Evolutionary conservation across 2,888 invertebrate species (phyloP).

Genomic region (Chydorus sphaericus): DNA sequence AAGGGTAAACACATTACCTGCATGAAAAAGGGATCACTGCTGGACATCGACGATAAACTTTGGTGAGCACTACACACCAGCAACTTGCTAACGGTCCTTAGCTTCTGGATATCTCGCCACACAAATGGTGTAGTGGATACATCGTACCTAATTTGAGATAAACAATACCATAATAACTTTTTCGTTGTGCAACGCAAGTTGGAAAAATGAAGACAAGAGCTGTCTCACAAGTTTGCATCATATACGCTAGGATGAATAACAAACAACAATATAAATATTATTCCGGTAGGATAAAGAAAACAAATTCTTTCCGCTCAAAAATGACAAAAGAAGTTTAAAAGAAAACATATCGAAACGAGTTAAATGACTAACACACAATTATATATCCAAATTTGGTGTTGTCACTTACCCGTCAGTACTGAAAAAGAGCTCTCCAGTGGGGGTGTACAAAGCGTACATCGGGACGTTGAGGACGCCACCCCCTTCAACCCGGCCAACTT

Average conservation of each 20-base stretch:
- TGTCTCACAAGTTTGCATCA: too few relatives aligned
- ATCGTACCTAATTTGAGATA: constrained; percentile 46
- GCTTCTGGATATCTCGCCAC: constrained; percentile 63
- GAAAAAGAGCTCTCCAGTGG: constrained; percentile 75
- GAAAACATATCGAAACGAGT: not conserved
- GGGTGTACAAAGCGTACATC: constrained; percentile 71
- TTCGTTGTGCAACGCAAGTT: too few relatives aligned
- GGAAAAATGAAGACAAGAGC: too few relatives aligned
- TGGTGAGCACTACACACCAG: constrained; percentile 34
- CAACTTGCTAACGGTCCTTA: constrained; percentile 44
- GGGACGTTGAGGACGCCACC: constrained; percentile 60
- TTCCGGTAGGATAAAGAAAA: too few relatives aligned
- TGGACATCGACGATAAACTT: constrained; percentile 23
- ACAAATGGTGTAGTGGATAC: constrained; percentile 57
- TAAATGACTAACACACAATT: too few relatives aligned
- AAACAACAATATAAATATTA: too few relatives aligned
- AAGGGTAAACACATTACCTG: constrained; percentile 4
- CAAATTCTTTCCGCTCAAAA: too few relatives aligned
- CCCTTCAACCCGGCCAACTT: constrained; percentile 55
- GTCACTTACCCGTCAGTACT: constrained; percentile 51
- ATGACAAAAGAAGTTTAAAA: too few relatives aligned
- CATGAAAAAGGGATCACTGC: constrained; percentile 20
- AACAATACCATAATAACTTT: too few relatives aligned
- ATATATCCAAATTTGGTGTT: too few relatives aligned
- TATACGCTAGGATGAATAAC: too few relatives aligned